Base-by-base conservation (phyloP, 2,113 vertebrate genomes). In the Cinclus cinclus region DNA sequence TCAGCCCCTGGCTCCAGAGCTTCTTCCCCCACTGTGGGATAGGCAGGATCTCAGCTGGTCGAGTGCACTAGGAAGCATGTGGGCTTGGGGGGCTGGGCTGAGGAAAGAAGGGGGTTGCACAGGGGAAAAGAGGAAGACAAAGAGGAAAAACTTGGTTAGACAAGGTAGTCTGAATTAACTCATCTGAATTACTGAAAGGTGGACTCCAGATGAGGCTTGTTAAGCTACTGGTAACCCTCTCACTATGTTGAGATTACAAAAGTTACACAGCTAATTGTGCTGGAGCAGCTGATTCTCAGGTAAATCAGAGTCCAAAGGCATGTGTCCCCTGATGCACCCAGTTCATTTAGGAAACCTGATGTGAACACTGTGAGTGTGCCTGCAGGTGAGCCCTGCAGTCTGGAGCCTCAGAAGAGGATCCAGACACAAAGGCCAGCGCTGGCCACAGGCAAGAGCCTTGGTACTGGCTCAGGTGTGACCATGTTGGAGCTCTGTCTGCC, bases 11-110 rank as follows among this genome's bases (percentile, higher is more conserved):
- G 77, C 76, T 93, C 70, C 92, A 89, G 88, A 83, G 90, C 76
- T 90, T 85, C 44, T 89, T 37, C 56, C 9, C 74, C 17, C 56
- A 33, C 70, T 22, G 16, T 47, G 87, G 70, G 46, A 68, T 70
- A 81, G 83, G 80, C 81, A 78, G 86, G 27, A 10, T 55, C 71
- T 73, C 14, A 4, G 79, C 76, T 31, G 9, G 19, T 21, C 20
- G 3, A 25, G 39, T 24, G 64, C 52, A 20, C 20, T 13, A 39
- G 52, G 49, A 35, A 85, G 47, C 53, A 14, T 37, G 77, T 65
- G 90, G 94, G 79, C 23, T 60, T 33, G 91, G 86, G 86, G 35
- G 92, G 94, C 39, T 6, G 95, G 89, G 86, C 79, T 71, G 50
- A 64, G 55, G 24, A 55, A 42, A 70, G 58, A 71, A 55, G 27